These are phyloP conservation scores for Zhuqinia jingwanae DNA, from an alignment of 2,888 invertebrate genomes.

Conservation along the genomic window DNA sequence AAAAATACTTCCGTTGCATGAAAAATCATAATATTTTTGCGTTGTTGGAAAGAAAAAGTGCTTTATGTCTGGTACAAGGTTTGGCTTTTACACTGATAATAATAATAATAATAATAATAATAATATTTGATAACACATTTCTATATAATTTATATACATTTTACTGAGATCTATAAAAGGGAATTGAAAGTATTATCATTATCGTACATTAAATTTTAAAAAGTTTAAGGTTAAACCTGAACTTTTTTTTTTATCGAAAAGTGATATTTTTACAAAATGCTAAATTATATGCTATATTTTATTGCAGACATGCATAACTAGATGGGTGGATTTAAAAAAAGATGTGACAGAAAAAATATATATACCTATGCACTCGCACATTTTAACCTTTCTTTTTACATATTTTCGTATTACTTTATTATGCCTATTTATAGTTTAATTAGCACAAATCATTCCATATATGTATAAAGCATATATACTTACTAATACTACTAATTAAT, in stretches of 20 bases:
- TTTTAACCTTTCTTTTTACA: too few species aligned
- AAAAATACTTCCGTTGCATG: background rate
- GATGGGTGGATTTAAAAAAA: too few species aligned
- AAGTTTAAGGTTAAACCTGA: background rate
- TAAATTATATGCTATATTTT: background rate
- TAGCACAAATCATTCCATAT: too few species aligned
- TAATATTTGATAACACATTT: background rate
- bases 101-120: background rate
- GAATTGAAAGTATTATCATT: conserved; percentile 1
- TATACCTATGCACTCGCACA: too few species aligned
- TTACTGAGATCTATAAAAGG: background rate
- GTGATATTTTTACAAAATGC: background rate
- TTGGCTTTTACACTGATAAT: background rate
- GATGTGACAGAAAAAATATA: too few species aligned
- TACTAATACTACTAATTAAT: too few species aligned
- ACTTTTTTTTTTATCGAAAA: background rate
- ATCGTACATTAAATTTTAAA: background rate
- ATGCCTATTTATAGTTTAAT: too few species aligned
- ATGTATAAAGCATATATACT: too few species aligned
- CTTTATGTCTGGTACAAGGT: background rate
- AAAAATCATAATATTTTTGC: background rate
- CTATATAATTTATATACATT: background rate
- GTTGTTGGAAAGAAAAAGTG: background rate
- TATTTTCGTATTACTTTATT: too few species aligned
- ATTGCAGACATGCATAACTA: background rate